Conservation (phyloP, 2,797 vertebrate species). For the Tinamus major region DNA sequence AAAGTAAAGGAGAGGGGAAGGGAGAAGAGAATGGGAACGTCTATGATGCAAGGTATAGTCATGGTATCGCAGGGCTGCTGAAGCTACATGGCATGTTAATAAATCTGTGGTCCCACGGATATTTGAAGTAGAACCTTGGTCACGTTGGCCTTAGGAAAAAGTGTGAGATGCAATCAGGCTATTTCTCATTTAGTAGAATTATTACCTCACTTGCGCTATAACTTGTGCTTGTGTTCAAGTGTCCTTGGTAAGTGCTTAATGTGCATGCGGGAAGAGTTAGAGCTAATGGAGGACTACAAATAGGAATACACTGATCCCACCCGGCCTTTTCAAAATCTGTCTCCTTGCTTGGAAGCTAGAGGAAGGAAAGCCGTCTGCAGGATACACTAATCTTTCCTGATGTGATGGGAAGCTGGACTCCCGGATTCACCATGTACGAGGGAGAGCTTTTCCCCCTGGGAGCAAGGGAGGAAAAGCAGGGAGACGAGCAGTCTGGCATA, state of each 20-base stretch:
- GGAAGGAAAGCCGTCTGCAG: not conserved
- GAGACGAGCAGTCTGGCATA: not conserved
- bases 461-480: not conserved
- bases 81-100: fast-evolving
- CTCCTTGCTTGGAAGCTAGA: not conserved
- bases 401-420: not conserved
- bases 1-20: not conserved
- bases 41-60: not conserved
- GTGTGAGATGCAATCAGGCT: not conserved
- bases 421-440: fast-evolving
- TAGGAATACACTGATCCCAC: not conserved
- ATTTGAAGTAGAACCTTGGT: not conserved
- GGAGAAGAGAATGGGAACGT: not conserved
- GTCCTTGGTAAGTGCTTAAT: not conserved
- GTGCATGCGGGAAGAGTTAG: not conserved
- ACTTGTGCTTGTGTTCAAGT: not conserved
- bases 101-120: not conserved
- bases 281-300: not conserved
- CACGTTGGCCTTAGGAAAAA: not conserved
- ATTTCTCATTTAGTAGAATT: not conserved
- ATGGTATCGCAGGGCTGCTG: not conserved
- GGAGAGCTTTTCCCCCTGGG: not conserved
- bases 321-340: not conserved
- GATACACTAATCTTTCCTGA: not conserved
- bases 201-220: not conserved